Base-by-base conservation (phyloP, 2,113 vertebrate species). In the Rhinoptilus africanus region DNA sequence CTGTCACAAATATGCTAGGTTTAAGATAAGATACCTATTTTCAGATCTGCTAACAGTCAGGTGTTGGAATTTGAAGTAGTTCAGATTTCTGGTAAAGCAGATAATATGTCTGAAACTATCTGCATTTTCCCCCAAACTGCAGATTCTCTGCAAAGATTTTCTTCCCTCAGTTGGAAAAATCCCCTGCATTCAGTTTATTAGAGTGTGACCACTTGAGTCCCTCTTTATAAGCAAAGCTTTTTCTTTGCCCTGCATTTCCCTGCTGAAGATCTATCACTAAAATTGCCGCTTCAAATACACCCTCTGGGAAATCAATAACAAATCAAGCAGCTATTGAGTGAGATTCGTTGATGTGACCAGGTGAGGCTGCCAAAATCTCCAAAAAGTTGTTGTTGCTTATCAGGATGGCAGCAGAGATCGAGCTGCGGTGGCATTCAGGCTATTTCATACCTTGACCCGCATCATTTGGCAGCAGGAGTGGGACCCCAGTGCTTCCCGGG, bases 281-380 rank as follows among this genome's bases (percentile, higher is more conserved):
- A 96, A 94, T 93, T 51, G 45, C 78, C 68, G 63, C 91, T 86
- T 96, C 92, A 82, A 7, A 93, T 69, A 80, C 56, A 53, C 77
- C 92, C 66, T 37, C 72, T 14, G 96, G 96, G 96, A 97, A 97
- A 97, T 96, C 97, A 95, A 95, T 97, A 97, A 93, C 88, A 95
- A 97, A 97, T 95, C 93, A 95, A 89, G 93, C 81, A 67, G 89
- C 92, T 85, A 62, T 92, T 93, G 89, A 12, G 77, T 94, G 94
- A 91, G 89, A 92, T 93, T 95, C 72, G 35, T 89, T 89, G 96
- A 66, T 88, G 83, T 92, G 96, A 92, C 95, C 78, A 86, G 95
- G 89, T 89, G 84, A 97, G 82, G 90, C 94, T 93, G 90, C 95
- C 96, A 84, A 50, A 97, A 30, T 63, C 95, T 75, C 95, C 92